These are phyloP conservation scores for Latrodectus geometricus DNA, from an alignment of 1,140 invertebrate genomes.

Conservation along the genomic window DNA sequence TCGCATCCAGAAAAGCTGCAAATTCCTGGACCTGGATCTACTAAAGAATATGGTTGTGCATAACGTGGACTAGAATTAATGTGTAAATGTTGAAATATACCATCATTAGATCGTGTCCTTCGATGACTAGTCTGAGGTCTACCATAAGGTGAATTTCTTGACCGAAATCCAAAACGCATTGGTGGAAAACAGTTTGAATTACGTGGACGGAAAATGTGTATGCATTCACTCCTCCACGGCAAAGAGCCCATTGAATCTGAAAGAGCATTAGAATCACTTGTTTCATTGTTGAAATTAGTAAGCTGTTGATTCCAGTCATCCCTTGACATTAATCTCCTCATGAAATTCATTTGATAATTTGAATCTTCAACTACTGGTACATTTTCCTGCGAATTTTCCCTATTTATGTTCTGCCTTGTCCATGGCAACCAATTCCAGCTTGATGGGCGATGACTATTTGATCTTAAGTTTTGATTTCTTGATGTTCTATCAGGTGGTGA, in stretches of 20 bases:
- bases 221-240: conserved; percentile 59
- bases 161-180: conserved; percentile 44
- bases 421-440: conserved; percentile 63
- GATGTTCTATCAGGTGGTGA: not conserved
- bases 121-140: conserved; percentile 40
- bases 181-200: conserved; percentile 20
- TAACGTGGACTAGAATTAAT: conserved; percentile 53
- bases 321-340: conserved; percentile 55
- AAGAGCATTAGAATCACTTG: conserved; percentile 10
- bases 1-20: conserved; percentile 56
- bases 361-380: not conserved
- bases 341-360: conserved; percentile 25
- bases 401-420: conserved; percentile 29
- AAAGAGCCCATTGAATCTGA: conserved; percentile 22
- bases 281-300: not conserved
- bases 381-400: not conserved
- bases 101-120: conserved; percentile 64
- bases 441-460: conserved; percentile 31
- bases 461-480: not conserved
- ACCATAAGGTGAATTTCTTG: conserved; percentile 48
- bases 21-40: not conserved
- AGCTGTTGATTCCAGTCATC: conserved; percentile 37
- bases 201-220: conserved; percentile 54
- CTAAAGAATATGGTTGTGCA: conserved; percentile 30
- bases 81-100: conserved; percentile 64